phyloP scores from a whole-genome alignment of 2,888 invertebrate genomes.

The Acheta domesticus region DNA sequence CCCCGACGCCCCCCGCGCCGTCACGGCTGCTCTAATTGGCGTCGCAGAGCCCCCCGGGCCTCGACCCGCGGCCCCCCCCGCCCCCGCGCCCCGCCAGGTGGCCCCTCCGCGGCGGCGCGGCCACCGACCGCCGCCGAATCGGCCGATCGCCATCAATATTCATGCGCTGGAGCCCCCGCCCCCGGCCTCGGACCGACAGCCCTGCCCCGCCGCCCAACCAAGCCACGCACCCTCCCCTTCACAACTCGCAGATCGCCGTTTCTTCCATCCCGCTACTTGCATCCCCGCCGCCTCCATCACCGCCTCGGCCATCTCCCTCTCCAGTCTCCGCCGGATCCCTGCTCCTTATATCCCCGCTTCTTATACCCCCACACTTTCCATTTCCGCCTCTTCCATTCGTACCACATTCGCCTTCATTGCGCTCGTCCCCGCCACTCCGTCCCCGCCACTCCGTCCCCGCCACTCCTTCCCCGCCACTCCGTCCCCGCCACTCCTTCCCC shows the following conservation, averaged over 20 bases:
- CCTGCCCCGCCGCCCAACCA: no score
- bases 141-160: slow-evolving; percentile 1
- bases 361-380: no score
- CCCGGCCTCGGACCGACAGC: neutral
- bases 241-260: neutral
- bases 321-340: no score
- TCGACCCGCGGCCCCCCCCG: no score
- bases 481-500: neutral
- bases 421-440: neutral
- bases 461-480: neutral
- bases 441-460: neutral
- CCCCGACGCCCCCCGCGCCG: no score
- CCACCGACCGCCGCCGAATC: neutral
- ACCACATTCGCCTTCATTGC: neutral
- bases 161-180: neutral
- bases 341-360: no score
- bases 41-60: no score
- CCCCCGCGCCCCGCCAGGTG: neutral
- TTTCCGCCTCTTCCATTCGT: neutral
- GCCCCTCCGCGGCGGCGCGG: neutral
- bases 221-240: no score
- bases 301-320: no score
- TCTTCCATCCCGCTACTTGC: no score
- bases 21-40: no score
- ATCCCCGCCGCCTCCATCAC: no score